Evolutionary conservation across 2,888 invertebrate genomes (phyloP), one percentile per base, ranked within the genome.

Genomic region (Phymatocera aterrima): DNA sequence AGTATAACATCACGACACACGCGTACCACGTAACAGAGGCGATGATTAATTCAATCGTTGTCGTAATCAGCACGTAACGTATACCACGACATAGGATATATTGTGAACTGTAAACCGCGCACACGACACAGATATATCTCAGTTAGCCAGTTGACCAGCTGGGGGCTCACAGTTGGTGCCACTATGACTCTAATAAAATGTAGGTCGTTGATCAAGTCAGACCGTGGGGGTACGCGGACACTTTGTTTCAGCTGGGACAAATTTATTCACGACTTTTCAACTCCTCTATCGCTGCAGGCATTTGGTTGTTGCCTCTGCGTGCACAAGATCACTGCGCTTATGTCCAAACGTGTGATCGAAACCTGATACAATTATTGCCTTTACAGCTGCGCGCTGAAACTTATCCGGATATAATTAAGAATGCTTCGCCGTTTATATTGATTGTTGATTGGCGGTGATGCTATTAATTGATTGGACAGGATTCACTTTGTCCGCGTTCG

Each of bases 21-120:
- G 68, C 68, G 68, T 68, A 24, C n/a, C n/a, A n/a, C 46, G 43
- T 46, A 68, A 46, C 68, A 46, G 43, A 46, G 28, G 46, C 28
- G 68, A 43, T 68, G 28, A 68, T 68, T 68, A 68, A 68, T 68
- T 68, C 43, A 68, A 68, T 68, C 68, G 46, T 10, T 21, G n/a
- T n/a, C n/a, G 40, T 68, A 68, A 68, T 46, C 43, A 43, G 68
- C 68, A 46, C 43, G 68, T 68, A 68, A 68, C 68, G 5, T 18
- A 68, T 46, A 64, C 34, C 34, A 12, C 61, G 61, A 64, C 18
- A 37, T 10, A 18, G 37, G 61, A 34, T 15, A n/a, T n/a, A 64
- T 15, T 57, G 34, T 64, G 8, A 37, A 37, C 61, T 64, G 24
- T 15, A 28, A 57, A 28, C 57, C 28, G 21, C 18, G 37, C 37